phyloP scores from a whole-genome alignment of 1,140 invertebrate genomes.

The Drosophila rhopaloa region DNA sequence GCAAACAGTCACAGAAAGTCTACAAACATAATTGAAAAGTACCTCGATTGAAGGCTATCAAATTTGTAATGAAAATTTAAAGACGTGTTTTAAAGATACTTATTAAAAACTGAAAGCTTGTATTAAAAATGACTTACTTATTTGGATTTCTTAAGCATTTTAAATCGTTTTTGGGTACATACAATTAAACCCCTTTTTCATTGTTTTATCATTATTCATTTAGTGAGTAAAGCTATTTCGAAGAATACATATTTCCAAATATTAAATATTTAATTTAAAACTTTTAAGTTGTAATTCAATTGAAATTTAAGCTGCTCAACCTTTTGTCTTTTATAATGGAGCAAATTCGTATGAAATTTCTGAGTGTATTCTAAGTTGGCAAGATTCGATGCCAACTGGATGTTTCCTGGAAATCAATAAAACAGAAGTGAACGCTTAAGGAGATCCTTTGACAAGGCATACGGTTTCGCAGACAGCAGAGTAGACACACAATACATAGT shows the following conservation, averaged over 20 bases:
- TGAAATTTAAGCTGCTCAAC: not conserved
- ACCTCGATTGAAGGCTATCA: not conserved
- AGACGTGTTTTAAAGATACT: not conserved
- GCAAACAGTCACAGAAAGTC: not conserved
- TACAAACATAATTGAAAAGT: not conserved
- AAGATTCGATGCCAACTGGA: not conserved
- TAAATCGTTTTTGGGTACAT: too few species aligned
- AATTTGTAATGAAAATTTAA: not conserved
- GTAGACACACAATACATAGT: not conserved
- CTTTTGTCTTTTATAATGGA: not conserved
- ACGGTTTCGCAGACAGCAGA: not conserved
- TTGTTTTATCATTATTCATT: too few species aligned
- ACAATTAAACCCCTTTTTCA: too few species aligned
- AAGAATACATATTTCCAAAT: too few species aligned
- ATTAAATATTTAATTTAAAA: too few species aligned
- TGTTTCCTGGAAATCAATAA: not conserved
- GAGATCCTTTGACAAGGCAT: conserved; percentile 2
- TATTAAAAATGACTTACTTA: too few species aligned
- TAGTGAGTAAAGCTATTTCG: too few species aligned
- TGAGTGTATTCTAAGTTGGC: not conserved
- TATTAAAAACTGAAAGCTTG: too few species aligned
- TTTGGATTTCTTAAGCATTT: too few species aligned
- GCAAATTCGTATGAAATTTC: not conserved
- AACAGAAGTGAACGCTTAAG: not conserved
- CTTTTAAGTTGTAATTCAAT: too few species aligned